Percentiles rank a stretch among this genome's conserved stretches.
Evolutionary conservation across 1,140 invertebrate genomes (phyloP).

Genomic region (Lethocerus indicus): DNA sequence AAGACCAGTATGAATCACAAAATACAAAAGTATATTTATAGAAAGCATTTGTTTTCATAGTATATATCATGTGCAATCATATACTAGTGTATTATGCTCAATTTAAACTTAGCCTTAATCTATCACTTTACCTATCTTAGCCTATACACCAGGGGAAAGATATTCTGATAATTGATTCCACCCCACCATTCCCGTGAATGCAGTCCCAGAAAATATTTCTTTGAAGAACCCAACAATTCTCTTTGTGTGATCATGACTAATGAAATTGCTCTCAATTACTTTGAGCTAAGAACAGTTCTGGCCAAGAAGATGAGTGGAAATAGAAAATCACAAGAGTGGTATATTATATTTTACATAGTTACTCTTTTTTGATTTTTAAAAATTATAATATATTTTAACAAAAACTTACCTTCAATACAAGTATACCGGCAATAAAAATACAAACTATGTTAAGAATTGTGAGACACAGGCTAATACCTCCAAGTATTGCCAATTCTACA

Average conservation of each 20-base stretch:
- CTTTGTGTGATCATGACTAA: not conserved
- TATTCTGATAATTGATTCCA: no score
- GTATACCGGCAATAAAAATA: conserved; percentile 46
- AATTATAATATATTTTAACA: not conserved
- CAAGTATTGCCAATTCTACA: conserved; percentile 38
- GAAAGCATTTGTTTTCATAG: not conserved
- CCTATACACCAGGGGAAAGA: no score
- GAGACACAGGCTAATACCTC: conserved; percentile 43
- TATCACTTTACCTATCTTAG: not conserved
- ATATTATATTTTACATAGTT: not conserved
- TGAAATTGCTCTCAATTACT: not conserved
- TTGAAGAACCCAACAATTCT: not conserved
- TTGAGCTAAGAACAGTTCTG: not conserved
- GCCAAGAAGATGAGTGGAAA: no score
- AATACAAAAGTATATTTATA: not conserved
- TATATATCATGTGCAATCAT: not conserved
- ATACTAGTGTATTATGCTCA: not conserved
- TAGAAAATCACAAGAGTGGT: no score
- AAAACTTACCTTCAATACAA: conserved; percentile 42
- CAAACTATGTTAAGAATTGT: conserved; percentile 54
- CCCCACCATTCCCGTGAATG: no score
- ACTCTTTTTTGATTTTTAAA: not conserved
- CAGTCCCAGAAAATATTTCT: no score
- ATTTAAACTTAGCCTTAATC: not conserved
- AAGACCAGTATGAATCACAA: not conserved